A percentile compares a stretch with the other conserved stretches of the same genome.
These are phyloP conservation scores for Antrozous pallidus DNA, from an alignment of 2,797 vertebrate species.

Conservation along the genomic window DNA sequence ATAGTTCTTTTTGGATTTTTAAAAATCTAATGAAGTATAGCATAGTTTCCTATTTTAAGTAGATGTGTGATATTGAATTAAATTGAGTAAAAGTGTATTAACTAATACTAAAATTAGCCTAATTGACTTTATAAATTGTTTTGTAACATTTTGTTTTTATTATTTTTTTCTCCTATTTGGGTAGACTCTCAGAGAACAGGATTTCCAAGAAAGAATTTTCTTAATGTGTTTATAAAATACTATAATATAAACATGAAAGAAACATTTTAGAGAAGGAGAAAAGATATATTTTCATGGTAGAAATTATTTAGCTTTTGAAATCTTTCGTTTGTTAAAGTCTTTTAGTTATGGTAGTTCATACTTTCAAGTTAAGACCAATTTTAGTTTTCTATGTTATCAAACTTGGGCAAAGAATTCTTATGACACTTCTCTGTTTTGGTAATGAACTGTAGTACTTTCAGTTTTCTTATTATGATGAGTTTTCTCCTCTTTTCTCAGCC, in stretches of 20 bases:
- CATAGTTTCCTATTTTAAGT: neutral
- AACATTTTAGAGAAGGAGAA: neutral
- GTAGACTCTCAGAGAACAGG: neutral
- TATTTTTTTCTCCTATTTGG: neutral
- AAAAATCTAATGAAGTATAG: neutral
- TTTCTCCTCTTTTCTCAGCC: neutral
- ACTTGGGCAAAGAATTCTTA: slow-evolving; percentile 1
- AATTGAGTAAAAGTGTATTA: neutral
- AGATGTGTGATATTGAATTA: neutral
- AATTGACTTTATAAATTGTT: neutral
- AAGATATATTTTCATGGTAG: neutral
- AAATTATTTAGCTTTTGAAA: slow-evolving; percentile 6
- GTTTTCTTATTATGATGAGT: neutral
- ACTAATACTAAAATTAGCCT: neutral
- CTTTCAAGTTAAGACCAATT: neutral
- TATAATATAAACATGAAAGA: neutral
- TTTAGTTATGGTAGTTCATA: neutral
- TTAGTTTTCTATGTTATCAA: slow-evolving; percentile 3
- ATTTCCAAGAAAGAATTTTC: neutral
- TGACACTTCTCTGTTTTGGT: neutral
- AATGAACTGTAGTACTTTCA: neutral
- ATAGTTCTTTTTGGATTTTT: neutral
- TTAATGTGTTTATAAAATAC: neutral
- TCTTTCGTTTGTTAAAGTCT: slow-evolving; percentile 3
- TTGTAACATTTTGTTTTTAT: neutral